Conservation (phyloP, 2,888 invertebrate genomes). For the Ecdyonurus torrentis region DNA sequence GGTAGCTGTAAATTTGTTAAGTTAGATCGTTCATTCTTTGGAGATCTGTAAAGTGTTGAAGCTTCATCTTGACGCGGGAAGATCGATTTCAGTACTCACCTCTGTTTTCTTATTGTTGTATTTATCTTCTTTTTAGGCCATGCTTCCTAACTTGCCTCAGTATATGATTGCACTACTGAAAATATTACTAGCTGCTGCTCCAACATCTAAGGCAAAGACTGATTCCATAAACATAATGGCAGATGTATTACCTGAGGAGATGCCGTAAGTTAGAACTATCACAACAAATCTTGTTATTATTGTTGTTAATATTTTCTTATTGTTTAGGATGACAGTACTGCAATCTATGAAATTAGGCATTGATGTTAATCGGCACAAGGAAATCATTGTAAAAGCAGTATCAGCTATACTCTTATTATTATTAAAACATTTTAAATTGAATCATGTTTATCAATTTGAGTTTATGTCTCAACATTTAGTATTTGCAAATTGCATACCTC, state of each 20-base stretch:
- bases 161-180: slow-evolving; percentile 96
- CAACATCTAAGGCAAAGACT: slow-evolving; percentile 95
- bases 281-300: neutral
- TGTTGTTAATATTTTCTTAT: slow-evolving; percentile 5
- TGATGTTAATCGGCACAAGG: slow-evolving; percentile 96
- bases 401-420: slow-evolving; percentile 78
- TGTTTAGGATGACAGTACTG: slow-evolving; percentile 62
- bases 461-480: slow-evolving; percentile 98
- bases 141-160: slow-evolving; percentile 89
- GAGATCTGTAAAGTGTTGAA: too few relatives aligned
- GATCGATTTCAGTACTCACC: too few relatives aligned
- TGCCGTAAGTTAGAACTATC: slow-evolving; percentile 50
- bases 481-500: slow-evolving; percentile 96
- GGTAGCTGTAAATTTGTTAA: too few relatives aligned
- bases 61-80: too few relatives aligned
- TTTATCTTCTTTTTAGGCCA: slow-evolving; percentile 32
- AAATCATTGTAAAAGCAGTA: slow-evolving; percentile 93
- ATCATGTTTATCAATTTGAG: slow-evolving; percentile 98
- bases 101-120: neutral
- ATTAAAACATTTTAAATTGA: slow-evolving; percentile 91
- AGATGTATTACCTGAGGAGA: slow-evolving; percentile 92
- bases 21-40: too few relatives aligned
- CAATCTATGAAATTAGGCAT: slow-evolving; percentile 91
- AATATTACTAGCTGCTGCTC: slow-evolving; percentile 91
- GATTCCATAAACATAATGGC: slow-evolving; percentile 98